Conservation (phyloP, 2,113 vertebrate genomes). For the Phrynocephalus versicolor region DNA sequence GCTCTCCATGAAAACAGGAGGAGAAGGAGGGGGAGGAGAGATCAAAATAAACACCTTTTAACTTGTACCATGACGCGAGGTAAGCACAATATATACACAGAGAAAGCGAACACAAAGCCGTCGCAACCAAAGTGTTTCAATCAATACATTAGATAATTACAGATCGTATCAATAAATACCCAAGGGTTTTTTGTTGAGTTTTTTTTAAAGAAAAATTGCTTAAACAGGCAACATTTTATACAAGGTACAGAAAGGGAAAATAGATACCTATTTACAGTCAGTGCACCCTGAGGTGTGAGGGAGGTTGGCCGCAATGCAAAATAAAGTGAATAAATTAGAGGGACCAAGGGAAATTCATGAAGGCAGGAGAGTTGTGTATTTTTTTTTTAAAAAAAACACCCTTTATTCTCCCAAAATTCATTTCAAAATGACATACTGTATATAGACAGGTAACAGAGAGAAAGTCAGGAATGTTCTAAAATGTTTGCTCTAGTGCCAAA, state of each 20-base stretch:
- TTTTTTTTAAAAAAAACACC: conserved; percentile 70
- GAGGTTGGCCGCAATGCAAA: conserved; percentile 61
- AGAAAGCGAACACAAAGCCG: conserved; percentile 85
- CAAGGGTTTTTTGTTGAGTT: conserved; percentile 51
- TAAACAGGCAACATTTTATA: conserved; percentile 82
- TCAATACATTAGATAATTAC: conserved; percentile 83
- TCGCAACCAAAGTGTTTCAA: conserved; percentile 77
- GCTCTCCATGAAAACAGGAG: conserved; percentile 77
- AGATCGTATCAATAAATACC: conserved; percentile 89
- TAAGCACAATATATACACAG: conserved; percentile 85
- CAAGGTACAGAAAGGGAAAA: conserved; percentile 53
- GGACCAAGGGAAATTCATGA: conserved; percentile 67
- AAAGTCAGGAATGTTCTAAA: conserved; percentile 78
- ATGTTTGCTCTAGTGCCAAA: conserved; percentile 67
- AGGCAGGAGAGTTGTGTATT: conserved; percentile 78
- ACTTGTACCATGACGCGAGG: conserved; percentile 85
- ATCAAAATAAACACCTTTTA: conserved; percentile 81
- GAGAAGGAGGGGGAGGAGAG: conserved; percentile 50
- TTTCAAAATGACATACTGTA: conserved; percentile 68
- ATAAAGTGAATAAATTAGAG: conserved; percentile 75
- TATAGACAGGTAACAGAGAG: conserved; percentile 79
- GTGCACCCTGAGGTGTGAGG: conserved; percentile 54
- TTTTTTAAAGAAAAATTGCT: conserved; percentile 69
- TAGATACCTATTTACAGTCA: conserved; percentile 73
- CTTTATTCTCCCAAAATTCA: conserved; percentile 51